Conservation (phyloP, 2,797 vertebrate genomes). For the Valencia hispanica region DNA sequence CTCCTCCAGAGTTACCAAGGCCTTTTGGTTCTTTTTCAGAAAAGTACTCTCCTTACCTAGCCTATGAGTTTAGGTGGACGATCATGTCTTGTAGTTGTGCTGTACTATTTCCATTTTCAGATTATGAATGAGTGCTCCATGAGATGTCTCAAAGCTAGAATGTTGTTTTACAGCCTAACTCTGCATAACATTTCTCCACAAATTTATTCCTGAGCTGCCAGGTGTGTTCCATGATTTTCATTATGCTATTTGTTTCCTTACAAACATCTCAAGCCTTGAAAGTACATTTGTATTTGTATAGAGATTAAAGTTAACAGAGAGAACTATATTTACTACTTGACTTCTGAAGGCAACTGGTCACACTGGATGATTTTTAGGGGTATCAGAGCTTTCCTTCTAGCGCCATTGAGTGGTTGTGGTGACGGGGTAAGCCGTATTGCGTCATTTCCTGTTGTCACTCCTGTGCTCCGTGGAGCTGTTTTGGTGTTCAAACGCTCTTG, state of each 20-base stretch:
- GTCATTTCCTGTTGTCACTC: too few relatives aligned
- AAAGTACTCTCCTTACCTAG: too few relatives aligned
- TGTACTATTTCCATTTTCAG: not conserved
- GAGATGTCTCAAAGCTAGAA: not conserved
- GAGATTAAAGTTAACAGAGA: not conserved
- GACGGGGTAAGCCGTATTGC: too few relatives aligned
- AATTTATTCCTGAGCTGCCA: not conserved
- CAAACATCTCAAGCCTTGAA: not conserved
- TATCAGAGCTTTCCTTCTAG: too few relatives aligned
- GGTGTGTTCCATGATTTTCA: not conserved
- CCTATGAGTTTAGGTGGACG: too few relatives aligned
- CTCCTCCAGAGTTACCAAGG: too few relatives aligned
- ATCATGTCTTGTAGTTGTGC: too few relatives aligned
- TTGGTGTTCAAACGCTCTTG: too few relatives aligned
- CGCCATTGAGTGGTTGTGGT: too few relatives aligned
- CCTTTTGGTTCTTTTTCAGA: too few relatives aligned
- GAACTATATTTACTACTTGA: not conserved
- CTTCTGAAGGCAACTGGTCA: not conserved
- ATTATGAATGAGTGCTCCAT: not conserved
- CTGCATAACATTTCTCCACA: not conserved
- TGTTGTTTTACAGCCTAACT: not conserved
- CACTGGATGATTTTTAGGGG: not conserved
- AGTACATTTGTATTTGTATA: not conserved
- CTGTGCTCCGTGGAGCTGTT: too few relatives aligned
- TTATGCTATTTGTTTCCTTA: not conserved